Base-by-base conservation (phyloP, 2,113 vertebrate species). In the Syrrhaptes paradoxus region DNA sequence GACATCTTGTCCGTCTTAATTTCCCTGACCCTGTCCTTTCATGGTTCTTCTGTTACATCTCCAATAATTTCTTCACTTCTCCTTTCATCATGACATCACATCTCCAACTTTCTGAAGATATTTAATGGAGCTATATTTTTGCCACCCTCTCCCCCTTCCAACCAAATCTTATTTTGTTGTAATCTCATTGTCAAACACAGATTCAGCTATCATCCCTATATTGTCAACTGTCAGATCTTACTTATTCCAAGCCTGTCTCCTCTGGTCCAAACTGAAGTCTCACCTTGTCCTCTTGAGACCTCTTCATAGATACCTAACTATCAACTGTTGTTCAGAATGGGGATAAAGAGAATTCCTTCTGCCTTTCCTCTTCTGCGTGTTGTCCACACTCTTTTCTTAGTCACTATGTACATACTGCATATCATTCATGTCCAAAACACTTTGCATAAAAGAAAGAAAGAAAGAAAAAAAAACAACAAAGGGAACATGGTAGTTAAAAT, bases 211-310 rank as follows among this genome's bases (percentile, higher is more conserved):
- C 67, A 77, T 74, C 43, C 26, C 85, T 55, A 2, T 61, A 12
- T 93, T 93, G 13, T 22, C 63, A 90, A 4, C 81, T 73, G 59
- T 77, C 86, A 92, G 46, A 66, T 88, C 54, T 93, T 91, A 80
- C 54, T 96, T 86, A 71, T 80, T 88, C 83, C 63, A 79, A 84
- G 74, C n/a, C 22, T 58, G 45, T 80, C 88, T 93, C 67, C 31
- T 84, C 18, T 58, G 90, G 38, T 92, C 83, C 85, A 74, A 58
- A 84, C n/a, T 63, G 52, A 90, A 93, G 84, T 77, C 65, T 93
- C 52, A 81, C 34, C 34, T 88, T 84, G 75, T 95, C 79, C 46
- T 92, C 59, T 80, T 76, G 75, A 88, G 86, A 86, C 10, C 3
- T 93, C 82, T 95, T 86, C 3, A 1, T 46, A 80, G 79, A 92